A percentile compares a stretch with the other conserved stretches of the same genome.
Conservation (phyloP, 1,140 invertebrate genomes). For the Leptinotarsa lineolata region DNA sequence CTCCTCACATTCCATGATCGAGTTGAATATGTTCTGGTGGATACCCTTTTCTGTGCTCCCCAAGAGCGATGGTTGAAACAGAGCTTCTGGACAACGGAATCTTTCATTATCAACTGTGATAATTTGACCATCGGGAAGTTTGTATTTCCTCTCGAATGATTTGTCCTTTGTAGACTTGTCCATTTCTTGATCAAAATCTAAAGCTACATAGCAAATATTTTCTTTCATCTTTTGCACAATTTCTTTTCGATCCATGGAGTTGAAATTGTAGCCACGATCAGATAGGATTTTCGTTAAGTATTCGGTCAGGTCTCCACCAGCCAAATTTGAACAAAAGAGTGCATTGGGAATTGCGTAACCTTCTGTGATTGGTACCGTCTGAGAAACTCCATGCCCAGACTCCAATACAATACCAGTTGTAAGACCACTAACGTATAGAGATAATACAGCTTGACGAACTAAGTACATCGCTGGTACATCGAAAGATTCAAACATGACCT, state of each 20-base stretch:
- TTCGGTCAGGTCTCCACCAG: constrained; percentile 85
- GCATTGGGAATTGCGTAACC: constrained; percentile 86
- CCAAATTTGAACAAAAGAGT: constrained; percentile 84
- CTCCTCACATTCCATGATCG: constrained; percentile 94
- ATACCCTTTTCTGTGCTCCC: constrained; percentile 91
- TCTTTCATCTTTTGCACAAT: constrained; percentile 94
- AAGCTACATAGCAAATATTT: constrained; percentile 88
- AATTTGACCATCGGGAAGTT: constrained; percentile 73
- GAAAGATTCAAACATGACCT: constrained; percentile 79
- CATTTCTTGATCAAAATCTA: constrained; percentile 96
- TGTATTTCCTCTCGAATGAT: constrained; percentile 81
- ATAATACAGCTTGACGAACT: constrained; percentile 83
- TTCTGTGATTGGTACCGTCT: constrained; percentile 90
- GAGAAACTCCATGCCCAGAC: constrained; percentile 86
- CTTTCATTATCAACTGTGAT: constrained; percentile 93
- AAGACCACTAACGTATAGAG: constrained; percentile 88
- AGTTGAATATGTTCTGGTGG: constrained; percentile 92
- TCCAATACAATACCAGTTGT: constrained; percentile 90
- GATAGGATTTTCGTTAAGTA: constrained; percentile 92
- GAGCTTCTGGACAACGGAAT: constrained; percentile 91
- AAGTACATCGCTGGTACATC: constrained; percentile 88
- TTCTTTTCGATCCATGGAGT: constrained; percentile 83
- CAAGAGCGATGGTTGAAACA: constrained; percentile 90
- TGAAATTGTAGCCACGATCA: constrained; percentile 81
- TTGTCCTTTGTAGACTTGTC: constrained; percentile 84